These are phyloP conservation scores for Eudasyphora cyanicolor DNA, from an alignment of 2,888 invertebrate species.

Conservation along the genomic window DNA sequence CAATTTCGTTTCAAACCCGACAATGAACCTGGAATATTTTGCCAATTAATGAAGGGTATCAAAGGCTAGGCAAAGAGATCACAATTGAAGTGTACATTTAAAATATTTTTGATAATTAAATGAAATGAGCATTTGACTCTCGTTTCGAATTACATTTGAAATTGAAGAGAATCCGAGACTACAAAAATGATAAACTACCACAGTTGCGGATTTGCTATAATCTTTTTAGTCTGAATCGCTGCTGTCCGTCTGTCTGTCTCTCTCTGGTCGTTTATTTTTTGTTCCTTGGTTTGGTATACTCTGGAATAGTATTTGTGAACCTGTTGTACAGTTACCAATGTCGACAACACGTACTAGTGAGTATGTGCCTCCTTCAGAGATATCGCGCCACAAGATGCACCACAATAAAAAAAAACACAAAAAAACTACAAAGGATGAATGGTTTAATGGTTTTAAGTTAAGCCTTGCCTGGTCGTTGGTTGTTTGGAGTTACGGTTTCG, in stretches of 20 bases:
- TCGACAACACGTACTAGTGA: slow-evolving; percentile 27
- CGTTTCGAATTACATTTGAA: slow-evolving; percentile 29
- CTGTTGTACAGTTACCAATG: slow-evolving; percentile 60
- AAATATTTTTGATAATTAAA: slow-evolving; percentile 67
- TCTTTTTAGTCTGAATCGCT: slow-evolving; percentile 42
- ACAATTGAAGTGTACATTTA: slow-evolving; percentile 30
- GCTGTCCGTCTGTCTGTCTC: too few relatives aligned
- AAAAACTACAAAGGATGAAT: slow-evolving; percentile 51
- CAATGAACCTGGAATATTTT: neutral
- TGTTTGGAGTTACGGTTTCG: slow-evolving; percentile 55
- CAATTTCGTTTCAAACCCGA: too few relatives aligned
- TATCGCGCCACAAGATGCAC: slow-evolving; percentile 8
- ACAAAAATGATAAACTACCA: slow-evolving; percentile 55
- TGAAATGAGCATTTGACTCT: slow-evolving; percentile 63
- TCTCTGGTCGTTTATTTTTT: neutral
- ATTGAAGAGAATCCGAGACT: slow-evolving; percentile 50
- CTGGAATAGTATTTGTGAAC: slow-evolving; percentile 52
- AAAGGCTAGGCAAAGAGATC: neutral
- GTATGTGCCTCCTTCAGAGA: slow-evolving; percentile 31
- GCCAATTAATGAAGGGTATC: neutral
- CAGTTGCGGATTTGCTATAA: slow-evolving; percentile 59
- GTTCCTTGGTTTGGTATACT: slow-evolving; percentile 19
- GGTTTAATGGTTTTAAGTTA: slow-evolving; percentile 61
- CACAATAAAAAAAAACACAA: neutral
- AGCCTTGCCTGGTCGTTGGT: slow-evolving; percentile 57